Evolutionary conservation across 2,888 invertebrate species (phyloP).

Genomic region (Falcaria lacertinaria): DNA sequence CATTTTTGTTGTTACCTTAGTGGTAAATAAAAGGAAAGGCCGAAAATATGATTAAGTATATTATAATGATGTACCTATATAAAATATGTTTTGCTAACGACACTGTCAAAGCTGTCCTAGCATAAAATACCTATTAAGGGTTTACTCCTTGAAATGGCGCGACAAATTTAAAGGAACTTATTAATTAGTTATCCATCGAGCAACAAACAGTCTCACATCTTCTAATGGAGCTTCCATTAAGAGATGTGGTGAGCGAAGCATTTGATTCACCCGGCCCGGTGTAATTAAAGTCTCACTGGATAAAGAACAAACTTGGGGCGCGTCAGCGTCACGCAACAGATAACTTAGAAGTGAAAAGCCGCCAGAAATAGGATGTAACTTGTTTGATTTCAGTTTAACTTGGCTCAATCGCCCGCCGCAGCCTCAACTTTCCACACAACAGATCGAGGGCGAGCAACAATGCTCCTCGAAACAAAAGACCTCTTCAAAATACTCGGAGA

Average conservation of each 20-base stretch:
- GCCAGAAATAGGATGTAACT: conserved; percentile 64
- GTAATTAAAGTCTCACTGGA: conserved; percentile 55
- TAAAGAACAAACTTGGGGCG: conserved; percentile 63
- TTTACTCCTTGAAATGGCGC: neutral
- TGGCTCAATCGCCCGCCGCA: conserved; percentile 57
- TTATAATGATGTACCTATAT: no score
- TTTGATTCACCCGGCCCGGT: conserved; percentile 27
- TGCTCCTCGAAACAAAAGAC: conserved; percentile 61
- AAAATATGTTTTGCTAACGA: neutral
- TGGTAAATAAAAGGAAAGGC: no score
- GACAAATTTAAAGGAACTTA: neutral
- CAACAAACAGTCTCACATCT: no score
- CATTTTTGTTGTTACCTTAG: no score
- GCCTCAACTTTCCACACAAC: conserved; percentile 54
- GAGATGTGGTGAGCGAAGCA: conserved; percentile 9
- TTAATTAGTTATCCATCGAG: conserved; percentile 7
- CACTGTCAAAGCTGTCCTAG: neutral
- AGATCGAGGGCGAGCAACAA: conserved; percentile 60
- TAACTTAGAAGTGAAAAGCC: conserved; percentile 61
- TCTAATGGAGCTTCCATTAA: conserved; percentile 22
- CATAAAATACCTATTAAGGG: neutral
- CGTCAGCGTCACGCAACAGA: conserved; percentile 62
- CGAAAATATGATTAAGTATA: no score
- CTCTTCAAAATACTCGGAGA: conserved; percentile 46
- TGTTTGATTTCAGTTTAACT: conserved; percentile 62